A percentile compares a stretch with the other conserved stretches of the same genome.
Conservation (phyloP, 1,140 invertebrate species). For the Temnothorax longispinosus region DNA sequence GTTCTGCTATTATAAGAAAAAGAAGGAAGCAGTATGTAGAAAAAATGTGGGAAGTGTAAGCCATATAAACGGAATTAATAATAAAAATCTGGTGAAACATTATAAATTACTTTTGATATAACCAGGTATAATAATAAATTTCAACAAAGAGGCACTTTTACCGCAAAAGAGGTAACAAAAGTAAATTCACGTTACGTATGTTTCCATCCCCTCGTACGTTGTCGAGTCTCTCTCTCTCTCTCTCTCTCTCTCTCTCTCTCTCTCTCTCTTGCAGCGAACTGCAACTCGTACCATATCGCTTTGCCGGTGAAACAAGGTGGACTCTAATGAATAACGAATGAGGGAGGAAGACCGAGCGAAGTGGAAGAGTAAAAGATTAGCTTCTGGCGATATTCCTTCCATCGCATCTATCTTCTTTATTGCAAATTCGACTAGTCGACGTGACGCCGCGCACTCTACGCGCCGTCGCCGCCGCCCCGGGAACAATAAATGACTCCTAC, state of each 20-base stretch:
- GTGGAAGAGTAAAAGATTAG: constrained; percentile 69
- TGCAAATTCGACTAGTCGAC: constrained; percentile 74
- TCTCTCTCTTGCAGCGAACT: background rate
- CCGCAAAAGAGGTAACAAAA: background rate
- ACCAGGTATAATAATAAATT: constrained; percentile 27
- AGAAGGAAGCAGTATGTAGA: background rate
- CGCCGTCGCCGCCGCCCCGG: background rate
- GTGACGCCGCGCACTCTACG: constrained; percentile 59
- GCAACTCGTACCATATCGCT: constrained; percentile 30
- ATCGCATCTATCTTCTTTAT: constrained; percentile 75
- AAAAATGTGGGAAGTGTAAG: background rate
- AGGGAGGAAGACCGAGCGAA: constrained; percentile 56
- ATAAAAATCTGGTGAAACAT: background rate
- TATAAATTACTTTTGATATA: background rate
- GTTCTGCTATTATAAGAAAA: background rate
- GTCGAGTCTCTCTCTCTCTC: background rate
- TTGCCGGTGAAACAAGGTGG: constrained; percentile 45
- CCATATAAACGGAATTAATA: background rate
- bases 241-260: background rate
- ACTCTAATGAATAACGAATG: constrained; percentile 73
- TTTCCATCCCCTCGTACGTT: background rate
- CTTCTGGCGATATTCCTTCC: constrained; percentile 63
- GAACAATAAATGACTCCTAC: constrained; percentile 69
- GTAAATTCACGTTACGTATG: constrained; percentile 7
- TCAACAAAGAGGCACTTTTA: background rate